Conservation (phyloP, 1,140 invertebrate species). For the Lepidurus apus region DNA sequence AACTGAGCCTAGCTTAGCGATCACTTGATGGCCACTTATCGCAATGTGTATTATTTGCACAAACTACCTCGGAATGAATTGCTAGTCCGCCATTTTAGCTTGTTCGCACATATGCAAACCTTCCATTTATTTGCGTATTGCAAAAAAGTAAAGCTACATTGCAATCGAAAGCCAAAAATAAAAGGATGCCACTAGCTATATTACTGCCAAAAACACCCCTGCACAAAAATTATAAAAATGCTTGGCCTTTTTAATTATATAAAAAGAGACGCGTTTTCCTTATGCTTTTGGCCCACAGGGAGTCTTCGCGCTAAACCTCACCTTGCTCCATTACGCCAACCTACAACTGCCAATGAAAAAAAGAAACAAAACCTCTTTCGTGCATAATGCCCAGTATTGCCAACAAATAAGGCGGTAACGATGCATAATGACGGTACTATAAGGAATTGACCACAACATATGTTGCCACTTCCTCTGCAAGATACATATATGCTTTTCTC, state of each 20-base stretch:
- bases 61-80: too few relatives aligned
- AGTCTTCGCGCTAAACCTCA: too few relatives aligned
- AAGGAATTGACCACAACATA: neutral
- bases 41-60: too few relatives aligned
- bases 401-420: neutral
- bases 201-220: neutral
- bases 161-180: neutral
- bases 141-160: neutral
- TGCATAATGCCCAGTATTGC: neutral
- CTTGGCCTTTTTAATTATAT: too few relatives aligned
- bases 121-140: too few relatives aligned
- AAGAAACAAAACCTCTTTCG: neutral
- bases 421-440: neutral
- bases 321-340: neutral
- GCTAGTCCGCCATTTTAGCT: too few relatives aligned
- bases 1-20: too few relatives aligned
- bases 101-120: too few relatives aligned
- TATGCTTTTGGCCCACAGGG: too few relatives aligned
- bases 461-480: neutral
- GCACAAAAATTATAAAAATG: neutral
- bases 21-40: too few relatives aligned
- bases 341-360: neutral
- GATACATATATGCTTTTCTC: neutral
- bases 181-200: too few relatives aligned
- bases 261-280: too few relatives aligned